Base-by-base conservation (phyloP, 2,113 vertebrate genomes). In the Mormyrus lacerda region DNA sequence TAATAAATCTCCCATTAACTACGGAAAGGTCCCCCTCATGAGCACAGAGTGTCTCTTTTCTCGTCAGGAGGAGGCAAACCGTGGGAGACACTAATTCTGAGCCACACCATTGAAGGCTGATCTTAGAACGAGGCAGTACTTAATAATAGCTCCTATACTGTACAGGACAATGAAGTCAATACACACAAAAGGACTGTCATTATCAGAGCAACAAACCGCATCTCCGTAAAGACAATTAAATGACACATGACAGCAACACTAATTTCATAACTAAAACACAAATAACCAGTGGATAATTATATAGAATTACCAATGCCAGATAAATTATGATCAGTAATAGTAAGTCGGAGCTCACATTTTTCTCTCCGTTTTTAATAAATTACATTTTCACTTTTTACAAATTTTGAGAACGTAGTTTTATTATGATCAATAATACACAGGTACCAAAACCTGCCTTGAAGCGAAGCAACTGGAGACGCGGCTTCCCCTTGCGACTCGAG, bases 1-100 rank as follows among this genome's bases (percentile, higher is more conserved):
- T 91, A 91, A 94, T 95, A 95, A 96, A 96, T 96, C 93, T 96
- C 92, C 92, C 24, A 73, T 91, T 95, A 94, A 95, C 94, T 90
- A 93, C 91, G 93, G 93, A 95, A 92, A 92, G 91, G 93, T 95
- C 94, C 94, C 47, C 39, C 47, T n/a, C 58, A 27, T 51, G 45
- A 45, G 88, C 31, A 3, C 85, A 55, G 47, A 84, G 48, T 86
- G 85, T 50, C 55, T 31, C 27, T 58, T 61, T 45, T 50, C 21
- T 8, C 55, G 3, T 31, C 53, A 51, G 51, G 65, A 50, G 87
- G 87, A 61, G 87, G 87, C 5, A 65, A 87, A 42, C 51, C 39
- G 53, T 61, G 31, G 87, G 53, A 87, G 53, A 42, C 7, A 15
- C 55, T 19, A 21, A 19, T 87, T 65, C 87, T 21, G 39, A 61